These are phyloP conservation scores for Biston betularia DNA, from an alignment of 2,888 invertebrate species.

Conservation along the genomic window DNA sequence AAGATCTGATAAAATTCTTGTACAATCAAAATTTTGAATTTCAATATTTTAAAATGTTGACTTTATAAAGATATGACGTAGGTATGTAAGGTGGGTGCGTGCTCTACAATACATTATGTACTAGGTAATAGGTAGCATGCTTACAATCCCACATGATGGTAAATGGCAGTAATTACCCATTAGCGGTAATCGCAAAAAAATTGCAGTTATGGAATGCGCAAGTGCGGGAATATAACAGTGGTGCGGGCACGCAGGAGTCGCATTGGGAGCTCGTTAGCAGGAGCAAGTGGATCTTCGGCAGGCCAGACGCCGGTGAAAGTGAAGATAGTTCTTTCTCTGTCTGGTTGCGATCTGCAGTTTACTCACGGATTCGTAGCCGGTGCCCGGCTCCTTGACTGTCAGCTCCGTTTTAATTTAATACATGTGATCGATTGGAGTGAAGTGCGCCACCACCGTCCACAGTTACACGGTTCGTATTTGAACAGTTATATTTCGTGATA, in stretches of 20 bases:
- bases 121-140: conserved; percentile 19
- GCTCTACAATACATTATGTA: conserved; percentile 26
- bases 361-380: conserved; percentile 49
- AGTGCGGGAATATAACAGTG: conserved; percentile 64
- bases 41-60: too few species aligned
- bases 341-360: conserved; percentile 33
- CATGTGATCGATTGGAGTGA: conserved; percentile 26
- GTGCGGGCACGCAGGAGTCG: conserved; percentile 62
- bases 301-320: conserved; percentile 70
- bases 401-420: conserved; percentile 39
- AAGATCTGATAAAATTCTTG: too few species aligned
- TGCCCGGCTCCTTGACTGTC: conserved; percentile 48
- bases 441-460: conserved; percentile 19
- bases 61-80: background rate
- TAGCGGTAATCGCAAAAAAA: conserved; percentile 67
- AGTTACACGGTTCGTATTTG: conserved; percentile 16
- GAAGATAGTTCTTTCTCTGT: conserved; percentile 67
- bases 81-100: conserved; percentile 6
- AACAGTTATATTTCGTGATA: conserved; percentile 15
- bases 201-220: conserved; percentile 73
- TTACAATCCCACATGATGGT: conserved; percentile 72
- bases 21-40: too few species aligned
- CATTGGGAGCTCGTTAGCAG: conserved; percentile 65
- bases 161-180: conserved; percentile 72
- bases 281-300: conserved; percentile 71